Base-by-base conservation (phyloP, 2,888 invertebrate species). In the Apantesis nais region DNA sequence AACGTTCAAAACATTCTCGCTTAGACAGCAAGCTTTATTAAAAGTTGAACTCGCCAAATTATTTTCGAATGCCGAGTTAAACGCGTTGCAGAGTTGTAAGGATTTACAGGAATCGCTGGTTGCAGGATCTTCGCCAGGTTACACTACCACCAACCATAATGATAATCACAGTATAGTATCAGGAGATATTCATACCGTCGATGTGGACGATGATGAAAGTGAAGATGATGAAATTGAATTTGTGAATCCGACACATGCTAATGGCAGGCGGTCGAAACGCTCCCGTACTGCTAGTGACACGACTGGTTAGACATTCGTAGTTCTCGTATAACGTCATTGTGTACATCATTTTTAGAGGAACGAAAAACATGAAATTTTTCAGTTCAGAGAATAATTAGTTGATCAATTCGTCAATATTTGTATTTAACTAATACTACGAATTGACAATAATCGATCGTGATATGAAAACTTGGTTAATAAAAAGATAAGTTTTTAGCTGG, bases 41-140 rank as follows among this genome's bases (percentile, higher is more conserved):
- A 84, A 84, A 74, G 67, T 84, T n/a, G 79, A 83, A 71, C 72
- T 84, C n/a, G 84, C 85, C 0, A 84, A 83, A 70, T 73, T 84
- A 68, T 84, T 84, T 71, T 78, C 83, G 11, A 77, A 78, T 48
- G 77, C 81, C 1, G 84, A 84, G 66, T 65, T 84, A 37, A 76
- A 62, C 37, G 71, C 71, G 52, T 60, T 74, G 44, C 66, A 73
- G 19, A 64, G 58, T 25, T 37, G 64, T 19, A 63, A 48, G 39
- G 62, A 63, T 61, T 61, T 70, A 19, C 72, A 73, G 61, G 72
- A 73, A 34, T 60, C 67, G 8, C 64, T 69, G 19, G 67, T 73
- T 25, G 69, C 69, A 12, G 72, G 67, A 5, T 73, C 69, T 31
- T 73, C 72, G n/a, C 68, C 68, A 9, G 65, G 68, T 19, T 66